Conservation (phyloP, 1,140 invertebrate species). For the Tetragnatha versicolor region DNA sequence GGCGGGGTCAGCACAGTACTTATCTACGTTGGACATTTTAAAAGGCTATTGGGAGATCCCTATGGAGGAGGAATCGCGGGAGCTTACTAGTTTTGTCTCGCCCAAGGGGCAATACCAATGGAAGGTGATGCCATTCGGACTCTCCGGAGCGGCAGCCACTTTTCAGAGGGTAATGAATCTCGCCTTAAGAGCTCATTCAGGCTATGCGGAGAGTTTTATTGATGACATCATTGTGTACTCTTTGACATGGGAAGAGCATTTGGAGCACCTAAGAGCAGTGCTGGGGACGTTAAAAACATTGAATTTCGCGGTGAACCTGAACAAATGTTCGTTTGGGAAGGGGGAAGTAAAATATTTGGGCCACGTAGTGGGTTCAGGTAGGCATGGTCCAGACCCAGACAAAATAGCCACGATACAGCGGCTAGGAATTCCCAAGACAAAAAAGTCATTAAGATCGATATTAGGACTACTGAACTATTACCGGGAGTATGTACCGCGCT, state of each 20-base stretch:
- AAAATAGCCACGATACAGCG: conserved; percentile 61
- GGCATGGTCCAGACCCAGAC: conserved; percentile 61
- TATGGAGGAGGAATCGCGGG: conserved; percentile 57
- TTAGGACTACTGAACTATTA: not conserved
- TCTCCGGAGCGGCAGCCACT: conserved; percentile 59
- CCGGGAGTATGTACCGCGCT: not conserved
- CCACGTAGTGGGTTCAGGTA: conserved; percentile 60
- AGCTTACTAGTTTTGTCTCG: conserved; percentile 38
- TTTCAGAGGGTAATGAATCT: conserved; percentile 59
- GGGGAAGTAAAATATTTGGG: conserved; percentile 61
- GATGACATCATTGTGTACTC: not conserved
- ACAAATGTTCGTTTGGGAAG: conserved; percentile 62
- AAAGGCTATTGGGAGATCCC: conserved; percentile 56
- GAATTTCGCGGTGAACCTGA: conserved; percentile 50
- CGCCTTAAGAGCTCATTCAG: conserved; percentile 43
- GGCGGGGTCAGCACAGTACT: not conserved
- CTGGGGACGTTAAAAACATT: conserved; percentile 56
- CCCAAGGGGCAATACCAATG: conserved; percentile 43
- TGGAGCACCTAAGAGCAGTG: conserved; percentile 51
- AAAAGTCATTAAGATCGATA: not conserved
- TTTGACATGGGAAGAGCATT: not conserved
- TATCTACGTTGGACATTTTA: conserved; percentile 4
- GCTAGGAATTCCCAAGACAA: conserved; percentile 53
- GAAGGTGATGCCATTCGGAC: conserved; percentile 58
- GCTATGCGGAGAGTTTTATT: conserved; percentile 13